Evolutionary conservation across 2,797 vertebrate genomes (phyloP), one percentile per base, ranked within the genome.

Genomic region (Karalla daura): DNA sequence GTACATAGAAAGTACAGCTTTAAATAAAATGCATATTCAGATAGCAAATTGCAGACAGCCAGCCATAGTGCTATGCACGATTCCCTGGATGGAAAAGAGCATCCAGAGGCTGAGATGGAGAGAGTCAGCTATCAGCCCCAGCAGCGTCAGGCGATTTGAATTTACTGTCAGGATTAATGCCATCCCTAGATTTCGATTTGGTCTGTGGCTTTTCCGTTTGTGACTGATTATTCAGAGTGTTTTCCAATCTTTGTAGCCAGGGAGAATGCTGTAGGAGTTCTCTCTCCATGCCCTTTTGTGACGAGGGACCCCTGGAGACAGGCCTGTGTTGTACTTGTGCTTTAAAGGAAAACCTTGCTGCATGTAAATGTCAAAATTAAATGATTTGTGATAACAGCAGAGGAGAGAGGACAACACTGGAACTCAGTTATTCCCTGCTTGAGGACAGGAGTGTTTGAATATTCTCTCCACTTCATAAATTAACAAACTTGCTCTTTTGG

Each of bases 121-220:
- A 62, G 60, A 83, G 68, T 70, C 82, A 70, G 60, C 83, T 84
- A 85, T 89, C 78, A 70, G 68, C 54, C 39, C 46, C 68, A 17
- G 65, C 76, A 65, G 78, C 15, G 35, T 39, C 12, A 50, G 37
- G 17, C 70, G 76, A 81, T 86, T 80, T 80, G 81, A 89, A 80
- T 86, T 84, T 77, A 77, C 86, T 86, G 67, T 78, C 81, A 80
- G 79, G 80, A 85, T 91, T 88, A 86, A 90, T 89, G 84, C 74
- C 56, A 33, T 83, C 70, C 55, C 40, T 47, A 74, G 61, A 76
- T 89, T 86, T 82, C 8, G 27, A 83, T 87, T 87, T 71, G 50
- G 63, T 83, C 70, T 52, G 33, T 55, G 64, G 55, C 54, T 77
- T 74, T 88, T 87, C 68, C 68, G 46, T 78, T 63, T 83, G 66